Conservation (phyloP, 1,140 invertebrate genomes). For the Eriocheir sinensis region DNA sequence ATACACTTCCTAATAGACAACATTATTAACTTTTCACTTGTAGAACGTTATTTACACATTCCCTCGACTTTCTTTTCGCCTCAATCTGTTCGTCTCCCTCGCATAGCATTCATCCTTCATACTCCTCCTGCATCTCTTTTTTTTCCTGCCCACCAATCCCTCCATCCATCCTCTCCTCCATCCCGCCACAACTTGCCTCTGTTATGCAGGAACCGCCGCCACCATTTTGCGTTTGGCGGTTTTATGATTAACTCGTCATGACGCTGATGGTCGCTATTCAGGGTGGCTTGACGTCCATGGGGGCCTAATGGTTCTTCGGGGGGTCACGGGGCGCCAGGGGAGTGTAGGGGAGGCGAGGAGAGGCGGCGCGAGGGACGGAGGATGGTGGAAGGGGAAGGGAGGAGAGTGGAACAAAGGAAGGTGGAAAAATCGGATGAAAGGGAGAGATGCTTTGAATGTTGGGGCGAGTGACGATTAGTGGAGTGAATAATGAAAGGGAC, state of each 20-base stretch:
- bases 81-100: neutral
- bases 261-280: conserved; percentile 68
- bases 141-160: neutral
- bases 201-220: neutral
- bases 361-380: neutral
- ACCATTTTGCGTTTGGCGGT: conserved; percentile 56
- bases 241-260: conserved; percentile 71
- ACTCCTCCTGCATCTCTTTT: neutral
- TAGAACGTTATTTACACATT: neutral
- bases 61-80: neutral
- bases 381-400: neutral
- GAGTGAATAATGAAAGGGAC: neutral
- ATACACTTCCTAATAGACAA: too few relatives aligned
- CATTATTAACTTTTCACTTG: too few relatives aligned
- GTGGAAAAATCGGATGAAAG: neutral
- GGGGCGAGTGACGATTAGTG: neutral
- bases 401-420: neutral
- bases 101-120: neutral
- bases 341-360: neutral
- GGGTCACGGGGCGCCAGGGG: neutral
- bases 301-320: conserved; percentile 63
- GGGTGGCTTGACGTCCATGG: conserved; percentile 37
- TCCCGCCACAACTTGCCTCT: neutral
- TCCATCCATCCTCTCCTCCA: neutral
- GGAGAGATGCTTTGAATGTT: neutral